Percentiles rank a stretch among this genome's conserved stretches.
Evolutionary conservation across 2,888 invertebrate species (phyloP).

Genomic region (Ptilodon capucinus): DNA sequence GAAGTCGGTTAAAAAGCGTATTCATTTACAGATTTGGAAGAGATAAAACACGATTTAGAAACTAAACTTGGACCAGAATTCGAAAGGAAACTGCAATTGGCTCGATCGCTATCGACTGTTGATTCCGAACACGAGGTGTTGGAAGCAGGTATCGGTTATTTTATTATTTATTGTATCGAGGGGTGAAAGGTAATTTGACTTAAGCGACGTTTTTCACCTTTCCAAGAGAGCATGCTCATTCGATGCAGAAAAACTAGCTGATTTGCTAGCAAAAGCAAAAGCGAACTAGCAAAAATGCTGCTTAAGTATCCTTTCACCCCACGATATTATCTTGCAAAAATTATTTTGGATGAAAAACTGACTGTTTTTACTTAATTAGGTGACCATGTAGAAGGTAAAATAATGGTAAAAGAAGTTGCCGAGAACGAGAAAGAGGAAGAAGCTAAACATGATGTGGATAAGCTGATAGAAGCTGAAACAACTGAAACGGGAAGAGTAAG

Average conservation of each 20-base stretch:
- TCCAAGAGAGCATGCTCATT: too few relatives aligned
- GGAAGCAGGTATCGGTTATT: slow-evolving; percentile 57
- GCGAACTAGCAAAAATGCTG: too few relatives aligned
- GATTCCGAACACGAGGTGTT: slow-evolving; percentile 84
- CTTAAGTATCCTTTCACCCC: too few relatives aligned
- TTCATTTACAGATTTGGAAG: slow-evolving; percentile 65
- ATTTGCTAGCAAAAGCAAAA: too few relatives aligned
- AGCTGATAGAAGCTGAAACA: slow-evolving; percentile 94
- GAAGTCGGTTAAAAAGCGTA: neutral
- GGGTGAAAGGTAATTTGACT: too few relatives aligned
- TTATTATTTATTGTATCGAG: too few relatives aligned
- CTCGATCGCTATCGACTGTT: slow-evolving; percentile 88
- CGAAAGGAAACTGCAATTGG: slow-evolving; percentile 85
- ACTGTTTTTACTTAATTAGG: neutral
- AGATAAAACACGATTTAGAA: slow-evolving; percentile 89
- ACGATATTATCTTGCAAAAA: neutral
- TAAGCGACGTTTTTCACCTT: too few relatives aligned
- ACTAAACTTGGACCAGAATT: slow-evolving; percentile 86
- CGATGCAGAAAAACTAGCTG: too few relatives aligned
- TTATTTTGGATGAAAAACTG: neutral
- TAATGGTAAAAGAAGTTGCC: slow-evolving; percentile 7
- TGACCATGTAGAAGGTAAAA: slow-evolving; percentile 18
- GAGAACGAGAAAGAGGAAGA: slow-evolving; percentile 32
- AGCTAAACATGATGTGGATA: slow-evolving; percentile 59
- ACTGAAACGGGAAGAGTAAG: slow-evolving; percentile 94